These are phyloP conservation scores for Sesamia nonagrioides DNA, from an alignment of 1,140 invertebrate genomes.

Conservation along the genomic window DNA sequence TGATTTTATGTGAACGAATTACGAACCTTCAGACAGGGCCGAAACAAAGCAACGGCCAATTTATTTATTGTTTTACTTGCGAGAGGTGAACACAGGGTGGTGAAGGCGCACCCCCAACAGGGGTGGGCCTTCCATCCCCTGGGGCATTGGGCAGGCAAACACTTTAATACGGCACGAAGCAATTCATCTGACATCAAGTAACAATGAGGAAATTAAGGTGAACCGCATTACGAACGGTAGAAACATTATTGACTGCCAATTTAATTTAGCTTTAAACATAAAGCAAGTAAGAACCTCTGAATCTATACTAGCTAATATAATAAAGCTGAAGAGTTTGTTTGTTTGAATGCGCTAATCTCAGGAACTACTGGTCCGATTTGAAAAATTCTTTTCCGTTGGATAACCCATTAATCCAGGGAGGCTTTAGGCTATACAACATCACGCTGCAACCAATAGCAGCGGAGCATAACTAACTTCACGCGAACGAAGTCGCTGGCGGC, in stretches of 20 bases:
- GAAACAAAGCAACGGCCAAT: slow-evolving; percentile 53
- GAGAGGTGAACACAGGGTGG: slow-evolving; percentile 46
- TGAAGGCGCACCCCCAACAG: neutral
- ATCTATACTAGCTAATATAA: no score
- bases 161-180: slow-evolving; percentile 58
- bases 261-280: neutral
- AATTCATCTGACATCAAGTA: slow-evolving; percentile 51
- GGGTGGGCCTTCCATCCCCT: slow-evolving; percentile 38
- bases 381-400: no score
- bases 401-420: no score
- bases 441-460: no score
- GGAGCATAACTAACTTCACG: no score
- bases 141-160: slow-evolving; percentile 57
- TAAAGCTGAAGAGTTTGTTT: no score
- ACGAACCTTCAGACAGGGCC: slow-evolving; percentile 20
- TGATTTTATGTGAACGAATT: slow-evolving; percentile 52
- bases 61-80: slow-evolving; percentile 54
- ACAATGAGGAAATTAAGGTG: slow-evolving; percentile 54
- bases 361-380: no score
- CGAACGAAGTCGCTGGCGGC: no score
- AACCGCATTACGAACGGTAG: slow-evolving; percentile 18
- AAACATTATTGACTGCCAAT: neutral
- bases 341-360: no score
- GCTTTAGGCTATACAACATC: no score
- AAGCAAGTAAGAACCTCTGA: neutral